These are phyloP conservation scores for Bombus consobrinus DNA, from an alignment of 1,140 invertebrate species.

Conservation along the genomic window DNA sequence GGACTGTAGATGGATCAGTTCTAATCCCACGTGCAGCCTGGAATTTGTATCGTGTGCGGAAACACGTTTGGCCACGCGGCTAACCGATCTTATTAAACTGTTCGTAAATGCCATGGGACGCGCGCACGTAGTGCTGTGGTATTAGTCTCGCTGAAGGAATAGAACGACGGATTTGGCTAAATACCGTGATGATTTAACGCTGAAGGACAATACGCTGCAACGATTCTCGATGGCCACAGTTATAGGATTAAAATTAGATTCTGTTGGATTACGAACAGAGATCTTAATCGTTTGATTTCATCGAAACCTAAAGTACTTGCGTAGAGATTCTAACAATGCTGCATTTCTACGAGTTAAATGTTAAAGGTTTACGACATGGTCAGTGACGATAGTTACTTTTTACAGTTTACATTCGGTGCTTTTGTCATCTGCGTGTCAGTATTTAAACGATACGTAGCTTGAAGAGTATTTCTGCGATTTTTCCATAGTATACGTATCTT, in stretches of 20 bases:
- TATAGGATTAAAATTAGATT: background rate
- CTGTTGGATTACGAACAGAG: background rate
- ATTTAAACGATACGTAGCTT: no score
- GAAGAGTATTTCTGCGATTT: no score
- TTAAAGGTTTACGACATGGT: no score
- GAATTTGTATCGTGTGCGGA: conserved; percentile 25
- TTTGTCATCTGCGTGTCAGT: no score
- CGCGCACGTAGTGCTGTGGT: background rate
- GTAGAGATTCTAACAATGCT: no score
- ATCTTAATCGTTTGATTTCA: background rate
- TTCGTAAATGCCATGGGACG: conserved; percentile 7
- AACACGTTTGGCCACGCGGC: background rate
- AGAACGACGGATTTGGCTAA: conserved; percentile 4
- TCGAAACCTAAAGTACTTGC: background rate
- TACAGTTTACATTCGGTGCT: no score
- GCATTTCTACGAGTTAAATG: no score
- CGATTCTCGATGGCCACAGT: background rate
- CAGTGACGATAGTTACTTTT: no score
- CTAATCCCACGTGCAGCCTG: conserved; percentile 10
- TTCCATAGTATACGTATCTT: no score
- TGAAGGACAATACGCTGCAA: no score
- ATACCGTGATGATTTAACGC: conserved; percentile 15
- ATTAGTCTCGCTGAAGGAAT: conserved; percentile 12
- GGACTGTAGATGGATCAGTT: conserved; percentile 33
- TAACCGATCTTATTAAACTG: conserved; percentile 42